Percentiles rank a stretch among this genome's conserved stretches.
Evolutionary conservation across 2,888 invertebrate species (phyloP).

Genomic region (Liodrosophila aerea): DNA sequence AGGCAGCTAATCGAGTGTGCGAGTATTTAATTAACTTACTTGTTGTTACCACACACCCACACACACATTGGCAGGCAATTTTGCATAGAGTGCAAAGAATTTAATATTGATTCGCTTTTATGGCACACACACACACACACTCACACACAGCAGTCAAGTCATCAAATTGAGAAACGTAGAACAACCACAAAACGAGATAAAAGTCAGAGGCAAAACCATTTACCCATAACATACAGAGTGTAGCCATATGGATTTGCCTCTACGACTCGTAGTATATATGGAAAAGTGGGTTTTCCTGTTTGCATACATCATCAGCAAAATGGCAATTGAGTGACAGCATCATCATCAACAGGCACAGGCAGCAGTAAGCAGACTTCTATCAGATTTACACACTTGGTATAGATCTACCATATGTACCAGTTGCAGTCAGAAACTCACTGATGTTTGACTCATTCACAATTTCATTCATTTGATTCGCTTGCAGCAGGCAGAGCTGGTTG

Average conservation of each 20-base stretch:
- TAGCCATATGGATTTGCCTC: neutral
- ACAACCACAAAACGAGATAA: neutral
- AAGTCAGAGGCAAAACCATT: neutral
- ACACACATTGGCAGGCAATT: neutral
- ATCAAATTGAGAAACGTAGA: conserved; percentile 47
- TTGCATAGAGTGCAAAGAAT: neutral
- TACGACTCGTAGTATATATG: too few relatives aligned
- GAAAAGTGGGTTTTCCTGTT: conserved; percentile 40
- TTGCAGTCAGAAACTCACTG: conserved; percentile 38
- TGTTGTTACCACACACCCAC: conserved; percentile 5
- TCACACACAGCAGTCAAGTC: conserved; percentile 36
- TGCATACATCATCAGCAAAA: conserved; percentile 62
- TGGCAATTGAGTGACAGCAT: conserved; percentile 67
- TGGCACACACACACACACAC: too few relatives aligned
- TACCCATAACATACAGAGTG: neutral
- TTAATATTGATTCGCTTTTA: conserved; percentile 61
- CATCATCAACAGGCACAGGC: conserved; percentile 27
- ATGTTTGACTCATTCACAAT: conserved; percentile 46
- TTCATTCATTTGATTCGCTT: conserved; percentile 59
- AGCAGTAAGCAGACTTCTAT: conserved; percentile 23
- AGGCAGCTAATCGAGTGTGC: conserved; percentile 56
- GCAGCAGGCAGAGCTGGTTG: conserved; percentile 54
- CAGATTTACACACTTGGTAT: conserved; percentile 15
- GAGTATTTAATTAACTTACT: conserved; percentile 67
- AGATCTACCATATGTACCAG: conserved; percentile 62